Evolutionary conservation across 2,888 invertebrate genomes (phyloP), one percentile per base, ranked within the genome.

Genomic region (Sycophila texana): DNA sequence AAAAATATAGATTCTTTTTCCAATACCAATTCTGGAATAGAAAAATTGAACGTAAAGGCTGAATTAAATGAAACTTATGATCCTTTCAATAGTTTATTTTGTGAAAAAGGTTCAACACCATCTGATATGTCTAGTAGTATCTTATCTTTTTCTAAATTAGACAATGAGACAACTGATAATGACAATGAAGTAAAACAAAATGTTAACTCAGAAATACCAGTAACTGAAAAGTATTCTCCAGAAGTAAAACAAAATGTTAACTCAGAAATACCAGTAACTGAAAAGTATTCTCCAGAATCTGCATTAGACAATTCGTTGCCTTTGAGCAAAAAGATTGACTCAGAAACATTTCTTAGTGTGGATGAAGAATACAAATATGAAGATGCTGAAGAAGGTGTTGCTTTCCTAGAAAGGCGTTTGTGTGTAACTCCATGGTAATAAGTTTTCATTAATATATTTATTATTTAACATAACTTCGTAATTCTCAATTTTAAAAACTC

Each of bases 301-400:
- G 53, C 53, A 14, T 22, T 26, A 47, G 58, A 67, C 57, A 13
- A 68, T 16, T 63, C 51, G 18, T 75, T 30, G n/a, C 39, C 22
- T 53, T 73, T 55, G 7, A 20, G 30, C 20, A 61, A 22, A 47
- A 75, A 72, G 2, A 5, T 58, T 26, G 65, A 70, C 58, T 74
- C 60, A 18, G 83, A 83, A 49, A 91, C 93, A 61, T 90, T 93
- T 74, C 92, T 93, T 0, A 93, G 92, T 83, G 92, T 95, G 67
- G 92, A 94, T 2, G 95, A 96, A 85, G 94, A 95, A 81, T 96
- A 95, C 85, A 94, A 94, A 71, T 95, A 96, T 86, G 93, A 94
- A 39, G 96, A 96, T 86, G 91, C 92, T 75, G 94, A 95, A 66
- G 93, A 95, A 84, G 93, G 94, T 66, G 92, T 96, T 0, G 92